phyloP scores from a whole-genome alignment of 2,113 vertebrate species.

The Pipra filicauda region DNA sequence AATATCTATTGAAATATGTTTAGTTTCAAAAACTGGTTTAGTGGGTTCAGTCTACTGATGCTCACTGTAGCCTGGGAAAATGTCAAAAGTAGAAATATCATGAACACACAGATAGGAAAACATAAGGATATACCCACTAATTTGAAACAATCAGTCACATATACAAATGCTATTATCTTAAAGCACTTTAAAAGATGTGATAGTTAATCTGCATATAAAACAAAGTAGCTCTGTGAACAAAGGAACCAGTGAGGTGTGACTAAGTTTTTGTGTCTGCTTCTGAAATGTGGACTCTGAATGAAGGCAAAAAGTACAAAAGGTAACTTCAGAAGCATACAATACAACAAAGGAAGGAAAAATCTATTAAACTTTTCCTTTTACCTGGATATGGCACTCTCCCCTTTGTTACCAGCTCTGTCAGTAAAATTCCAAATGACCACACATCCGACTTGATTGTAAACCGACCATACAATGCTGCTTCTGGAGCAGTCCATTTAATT shows the following conservation, averaged over 20 bases:
- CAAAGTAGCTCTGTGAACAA: background rate
- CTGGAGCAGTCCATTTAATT: slow-evolving; percentile 96
- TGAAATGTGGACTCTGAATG: background rate
- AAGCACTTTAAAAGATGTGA: background rate
- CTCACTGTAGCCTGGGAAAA: background rate
- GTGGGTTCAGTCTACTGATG: background rate
- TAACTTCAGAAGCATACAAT: background rate
- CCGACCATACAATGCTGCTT: slow-evolving; percentile 91
- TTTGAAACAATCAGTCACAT: background rate
- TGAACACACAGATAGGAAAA: background rate
- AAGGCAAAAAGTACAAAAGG: background rate
- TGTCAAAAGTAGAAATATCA: background rate
- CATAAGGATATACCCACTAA: background rate
- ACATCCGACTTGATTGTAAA: slow-evolving; percentile 97
- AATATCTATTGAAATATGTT: background rate
- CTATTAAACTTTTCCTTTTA: slow-evolving; percentile 50
- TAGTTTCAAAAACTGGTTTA: background rate
- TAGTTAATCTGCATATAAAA: background rate
- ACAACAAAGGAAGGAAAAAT: background rate
- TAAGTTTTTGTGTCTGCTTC: background rate
- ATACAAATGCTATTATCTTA: background rate
- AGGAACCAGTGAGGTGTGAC: background rate
- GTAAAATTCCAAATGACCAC: slow-evolving; percentile 95
- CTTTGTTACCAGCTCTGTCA: slow-evolving; percentile 93
- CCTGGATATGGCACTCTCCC: slow-evolving; percentile 96